A percentile compares a stretch with the other conserved stretches of the same genome.
Conservation (phyloP, 64 coral and sea anemone species). For the Montipora capricornis region DNA sequence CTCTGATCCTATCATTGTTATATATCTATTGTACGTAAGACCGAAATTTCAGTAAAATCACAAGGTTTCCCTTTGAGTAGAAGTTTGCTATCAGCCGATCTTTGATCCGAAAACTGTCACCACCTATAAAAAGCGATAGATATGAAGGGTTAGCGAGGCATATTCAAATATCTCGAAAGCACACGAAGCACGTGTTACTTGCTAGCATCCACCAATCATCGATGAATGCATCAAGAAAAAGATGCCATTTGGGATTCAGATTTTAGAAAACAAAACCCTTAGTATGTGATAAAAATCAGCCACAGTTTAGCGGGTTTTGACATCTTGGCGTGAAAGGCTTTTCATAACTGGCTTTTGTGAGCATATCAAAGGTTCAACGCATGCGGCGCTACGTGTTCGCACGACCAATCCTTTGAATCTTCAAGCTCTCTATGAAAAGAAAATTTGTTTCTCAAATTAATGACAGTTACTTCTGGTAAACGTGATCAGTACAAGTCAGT, state of each 20-base stretch:
- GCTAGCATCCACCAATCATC: not conserved
- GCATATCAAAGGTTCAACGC: too few species aligned
- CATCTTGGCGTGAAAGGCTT: not conserved
- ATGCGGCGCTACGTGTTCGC: not conserved
- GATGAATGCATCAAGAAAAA: not conserved
- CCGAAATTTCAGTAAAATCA: not conserved
- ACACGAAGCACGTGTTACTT: not conserved
- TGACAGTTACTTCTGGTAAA: not conserved
- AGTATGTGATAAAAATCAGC: not conserved
- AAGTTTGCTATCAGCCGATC: not conserved
- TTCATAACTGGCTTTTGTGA: not conserved
- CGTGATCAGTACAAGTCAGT: not conserved
- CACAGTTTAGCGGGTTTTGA: not conserved
- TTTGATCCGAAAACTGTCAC: not conserved
- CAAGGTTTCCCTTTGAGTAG: not conserved
- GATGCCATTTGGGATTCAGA: not conserved
- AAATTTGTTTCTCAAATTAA: not conserved
- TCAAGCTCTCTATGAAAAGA: too few species aligned
- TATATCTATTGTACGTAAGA: not conserved
- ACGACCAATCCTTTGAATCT: too few species aligned
- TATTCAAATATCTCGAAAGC: not conserved
- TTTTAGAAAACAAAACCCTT: not conserved
- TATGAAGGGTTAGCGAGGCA: not conserved
- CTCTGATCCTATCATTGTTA: constrained; percentile 8
- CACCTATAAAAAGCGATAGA: not conserved